Percentiles rank a stretch among this genome's conserved stretches.
phyloP scores from a whole-genome alignment of 2,797 vertebrate species.

The Anableps anableps region DNA sequence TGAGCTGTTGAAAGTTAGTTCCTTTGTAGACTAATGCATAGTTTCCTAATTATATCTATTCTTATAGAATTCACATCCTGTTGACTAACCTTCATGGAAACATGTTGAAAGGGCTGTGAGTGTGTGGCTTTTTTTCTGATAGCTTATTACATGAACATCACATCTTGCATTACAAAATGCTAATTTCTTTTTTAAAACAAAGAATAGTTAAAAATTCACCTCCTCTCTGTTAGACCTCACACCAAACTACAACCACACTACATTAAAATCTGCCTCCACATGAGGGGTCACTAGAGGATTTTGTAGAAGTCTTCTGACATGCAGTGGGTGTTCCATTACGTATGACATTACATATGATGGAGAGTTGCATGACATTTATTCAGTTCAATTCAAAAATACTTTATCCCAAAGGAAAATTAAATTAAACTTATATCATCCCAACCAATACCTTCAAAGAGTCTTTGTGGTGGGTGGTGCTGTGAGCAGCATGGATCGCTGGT shows the following conservation, averaged over 20 bases:
- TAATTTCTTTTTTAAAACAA: neutral
- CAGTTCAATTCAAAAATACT: too few species aligned
- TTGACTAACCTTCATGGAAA: neutral
- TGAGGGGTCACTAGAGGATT: neutral
- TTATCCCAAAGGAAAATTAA: too few species aligned
- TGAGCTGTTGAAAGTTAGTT: neutral
- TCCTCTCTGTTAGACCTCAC: neutral
- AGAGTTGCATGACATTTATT: too few species aligned
- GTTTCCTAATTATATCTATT: neutral
- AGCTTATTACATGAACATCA: neutral
- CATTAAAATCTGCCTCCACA: neutral
- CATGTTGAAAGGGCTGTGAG: neutral
- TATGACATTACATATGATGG: too few species aligned
- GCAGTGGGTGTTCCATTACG: too few species aligned
- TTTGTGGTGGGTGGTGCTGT: neutral
- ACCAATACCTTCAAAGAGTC: neutral
- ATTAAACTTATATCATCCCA: too few species aligned
- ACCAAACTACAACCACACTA: neutral
- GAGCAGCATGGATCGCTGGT: neutral
- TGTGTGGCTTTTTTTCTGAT: neutral
- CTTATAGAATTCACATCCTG: neutral
- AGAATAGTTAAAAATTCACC: neutral
- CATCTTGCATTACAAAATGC: neutral
- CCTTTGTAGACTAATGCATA: neutral
- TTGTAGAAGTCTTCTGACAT: neutral